These are phyloP conservation scores for Nesoenas mayeri DNA, from an alignment of 2,113 vertebrate species.

Conservation along the genomic window DNA sequence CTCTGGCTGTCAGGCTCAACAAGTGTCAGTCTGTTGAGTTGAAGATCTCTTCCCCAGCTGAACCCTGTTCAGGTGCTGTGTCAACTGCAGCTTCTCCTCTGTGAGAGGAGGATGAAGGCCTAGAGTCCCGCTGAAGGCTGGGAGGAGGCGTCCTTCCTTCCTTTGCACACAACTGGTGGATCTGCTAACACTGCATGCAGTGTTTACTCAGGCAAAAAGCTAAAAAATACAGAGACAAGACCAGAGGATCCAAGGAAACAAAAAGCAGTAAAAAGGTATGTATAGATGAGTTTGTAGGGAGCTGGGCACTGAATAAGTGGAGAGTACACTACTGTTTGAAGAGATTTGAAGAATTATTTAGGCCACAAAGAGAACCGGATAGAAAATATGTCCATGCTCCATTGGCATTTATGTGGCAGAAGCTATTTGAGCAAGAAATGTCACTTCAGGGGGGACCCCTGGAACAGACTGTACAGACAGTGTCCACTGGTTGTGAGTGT, in stretches of 20 bases:
- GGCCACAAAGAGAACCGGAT: not conserved
- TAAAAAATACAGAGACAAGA: not conserved
- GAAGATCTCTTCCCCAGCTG: not conserved
- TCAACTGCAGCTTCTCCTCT: not conserved
- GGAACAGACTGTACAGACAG: not conserved
- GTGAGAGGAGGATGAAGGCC: not conserved
- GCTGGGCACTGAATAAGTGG: not conserved
- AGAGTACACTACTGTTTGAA: not conserved
- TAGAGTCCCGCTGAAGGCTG: accelerated
- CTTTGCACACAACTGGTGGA: not conserved
- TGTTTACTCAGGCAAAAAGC: not conserved
- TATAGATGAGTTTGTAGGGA: not conserved
- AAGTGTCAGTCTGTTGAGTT: not conserved
- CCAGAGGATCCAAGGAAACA: not conserved
- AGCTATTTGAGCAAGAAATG: not conserved
- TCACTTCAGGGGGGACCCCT: not conserved
- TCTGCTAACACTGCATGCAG: not conserved
- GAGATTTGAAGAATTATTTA: not conserved
- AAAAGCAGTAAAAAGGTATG: not conserved
- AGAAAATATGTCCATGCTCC: not conserved
- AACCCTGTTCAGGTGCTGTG: not conserved
- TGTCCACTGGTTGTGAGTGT: not conserved
- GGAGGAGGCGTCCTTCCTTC: not conserved
- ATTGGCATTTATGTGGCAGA: not conserved
- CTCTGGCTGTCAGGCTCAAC: not conserved